A percentile compares a stretch with the other conserved stretches of the same genome.
These are phyloP conservation scores for Drosophila serrata DNA, from an alignment of 1,140 invertebrate genomes.

Conservation along the genomic window DNA sequence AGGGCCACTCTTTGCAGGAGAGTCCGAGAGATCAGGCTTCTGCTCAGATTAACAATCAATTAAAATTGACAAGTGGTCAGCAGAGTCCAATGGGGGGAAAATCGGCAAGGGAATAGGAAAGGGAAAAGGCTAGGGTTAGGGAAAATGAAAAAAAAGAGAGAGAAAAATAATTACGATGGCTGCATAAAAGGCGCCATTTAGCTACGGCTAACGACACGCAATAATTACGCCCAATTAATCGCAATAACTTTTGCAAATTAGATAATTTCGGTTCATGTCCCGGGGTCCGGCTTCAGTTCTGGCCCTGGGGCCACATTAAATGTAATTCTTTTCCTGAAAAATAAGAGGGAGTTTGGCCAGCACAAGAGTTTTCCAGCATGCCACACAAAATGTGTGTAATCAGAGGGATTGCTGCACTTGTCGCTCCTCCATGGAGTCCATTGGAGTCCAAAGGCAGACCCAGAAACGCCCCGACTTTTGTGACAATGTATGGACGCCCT, in stretches of 20 bases:
- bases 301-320: conserved; percentile 50
- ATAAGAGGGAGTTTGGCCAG: conserved; percentile 28
- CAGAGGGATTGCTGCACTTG: conserved; percentile 53
- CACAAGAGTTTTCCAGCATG: conserved; percentile 39
- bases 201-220: conserved; percentile 71
- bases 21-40: conserved; percentile 64
- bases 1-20: conserved; percentile 21
- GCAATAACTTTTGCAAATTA: conserved; percentile 84
- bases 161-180: conserved; percentile 78
- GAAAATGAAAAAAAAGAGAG: conserved; percentile 13
- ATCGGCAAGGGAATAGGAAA: not conserved
- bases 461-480: conserved; percentile 40
- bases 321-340: conserved; percentile 51
- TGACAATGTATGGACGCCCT: conserved; percentile 32
- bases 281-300: conserved; percentile 9
- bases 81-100: conserved; percentile 14
- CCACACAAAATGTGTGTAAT: conserved; percentile 66
- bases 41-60: conserved; percentile 82
- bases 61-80: conserved; percentile 78
- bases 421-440: conserved; percentile 21
- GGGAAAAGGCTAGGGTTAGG: not conserved
- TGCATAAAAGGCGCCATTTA: conserved; percentile 82
- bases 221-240: conserved; percentile 83
- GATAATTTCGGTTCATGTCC: conserved; percentile 73
- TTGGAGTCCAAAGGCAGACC: conserved; percentile 18